Base-by-base conservation (phyloP, 2,797 vertebrate species). In the Xiphophorus birchmanni region DNA sequence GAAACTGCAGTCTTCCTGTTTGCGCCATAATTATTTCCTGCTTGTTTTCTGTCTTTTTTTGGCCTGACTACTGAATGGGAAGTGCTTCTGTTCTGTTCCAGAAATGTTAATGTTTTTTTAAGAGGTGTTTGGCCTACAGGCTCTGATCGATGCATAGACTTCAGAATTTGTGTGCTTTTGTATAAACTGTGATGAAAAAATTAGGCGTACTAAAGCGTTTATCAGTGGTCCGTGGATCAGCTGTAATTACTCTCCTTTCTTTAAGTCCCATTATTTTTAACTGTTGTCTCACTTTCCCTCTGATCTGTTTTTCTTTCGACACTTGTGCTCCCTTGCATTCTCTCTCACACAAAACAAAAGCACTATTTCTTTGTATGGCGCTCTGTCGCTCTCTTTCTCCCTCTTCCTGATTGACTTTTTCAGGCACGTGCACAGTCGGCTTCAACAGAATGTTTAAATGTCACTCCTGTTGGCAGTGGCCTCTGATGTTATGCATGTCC, bases 361-460 rank as follows among this genome's bases (percentile, higher is more conserved):
- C 78, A 87, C 11, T 80, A 58, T 84, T 84, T 85, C 48, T 74
- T 44, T 75, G n/a, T 32, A 7, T 67, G 42, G 48, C 75, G 47
- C 83, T 48, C 73, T 71, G 37, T 65, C 48, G 23, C 69, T 75
- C 76, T 48, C 26, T 21, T 21, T 26, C 72, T 48, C 42, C 47
- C 79, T 71, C 74, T 77, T 45, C 13, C 42, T 15, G 48, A 76
- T 76, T 82, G 78, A 81, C 74, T 86, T 85, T 90, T 87, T 91
- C 81, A 86, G 88, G 84, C 88, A 90, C 90, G 88, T 86, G 82
- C 88, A 86, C 78, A 80, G 83, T 92, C 91, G 90, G 87, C 89
- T 81, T 80, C 84, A 91, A 91, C 92, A 92, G 92, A 93, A 91
- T 94, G 92, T 94, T 94, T 94, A 93, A 95, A 94, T 95, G 93